Conservation (phyloP, 2,113 vertebrate species). For the Coryphaenoides rupestris region DNA sequence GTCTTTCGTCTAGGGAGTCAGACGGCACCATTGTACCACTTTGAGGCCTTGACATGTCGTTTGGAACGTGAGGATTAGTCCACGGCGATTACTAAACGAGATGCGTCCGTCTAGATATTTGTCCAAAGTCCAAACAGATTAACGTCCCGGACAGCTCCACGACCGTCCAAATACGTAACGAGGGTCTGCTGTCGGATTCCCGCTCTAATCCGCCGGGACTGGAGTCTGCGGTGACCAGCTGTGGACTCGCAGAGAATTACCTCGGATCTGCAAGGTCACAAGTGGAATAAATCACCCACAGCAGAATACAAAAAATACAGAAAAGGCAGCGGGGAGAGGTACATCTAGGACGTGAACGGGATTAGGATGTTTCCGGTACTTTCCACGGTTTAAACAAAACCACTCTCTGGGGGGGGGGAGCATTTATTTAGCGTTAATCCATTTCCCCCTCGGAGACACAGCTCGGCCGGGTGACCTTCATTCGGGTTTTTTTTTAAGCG, state of each 20-base stretch:
- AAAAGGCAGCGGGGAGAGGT: neutral
- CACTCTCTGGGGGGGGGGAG: neutral
- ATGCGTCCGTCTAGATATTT: no score
- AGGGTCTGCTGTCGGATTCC: slow-evolving; percentile 12
- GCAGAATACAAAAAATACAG: slow-evolving; percentile 1
- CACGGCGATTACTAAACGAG: no score
- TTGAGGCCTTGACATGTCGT: no score
- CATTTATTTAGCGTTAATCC: no score
- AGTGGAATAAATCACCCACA: slow-evolving; percentile 32
- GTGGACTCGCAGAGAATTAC: slow-evolving; percentile 25
- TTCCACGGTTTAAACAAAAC: neutral
- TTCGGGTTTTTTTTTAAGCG: neutral
- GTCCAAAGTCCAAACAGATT: no score
- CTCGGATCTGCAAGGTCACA: slow-evolving; percentile 22
- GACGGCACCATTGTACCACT: no score
- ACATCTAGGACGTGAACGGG: slow-evolving; percentile 2
- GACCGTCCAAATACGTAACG: slow-evolving; percentile 18
- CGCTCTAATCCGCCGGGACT: slow-evolving; percentile 15
- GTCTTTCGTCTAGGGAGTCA: no score
- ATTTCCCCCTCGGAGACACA: neutral
- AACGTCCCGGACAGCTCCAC: no score
- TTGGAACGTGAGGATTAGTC: no score
- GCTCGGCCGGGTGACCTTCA: neutral
- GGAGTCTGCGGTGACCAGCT: slow-evolving; percentile 17
- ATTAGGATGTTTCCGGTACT: neutral